Conservation (phyloP, 2,888 invertebrate genomes). For the Phorcus lineatus region DNA sequence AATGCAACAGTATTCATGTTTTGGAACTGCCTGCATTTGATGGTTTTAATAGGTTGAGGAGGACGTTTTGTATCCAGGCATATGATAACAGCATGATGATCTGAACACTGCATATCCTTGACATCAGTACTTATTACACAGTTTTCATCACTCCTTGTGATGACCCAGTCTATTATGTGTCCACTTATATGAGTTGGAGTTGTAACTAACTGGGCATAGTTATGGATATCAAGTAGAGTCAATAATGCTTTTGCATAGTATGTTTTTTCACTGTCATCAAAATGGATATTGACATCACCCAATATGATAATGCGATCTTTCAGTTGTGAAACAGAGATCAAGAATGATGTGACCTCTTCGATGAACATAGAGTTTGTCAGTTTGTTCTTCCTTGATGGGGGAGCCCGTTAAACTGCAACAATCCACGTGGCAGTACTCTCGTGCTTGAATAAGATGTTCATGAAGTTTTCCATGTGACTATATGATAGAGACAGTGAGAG, state of each 20-base stretch:
- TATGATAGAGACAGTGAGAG: neutral
- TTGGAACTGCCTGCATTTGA: no score
- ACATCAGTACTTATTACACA: neutral
- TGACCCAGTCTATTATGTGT: slow-evolving; percentile 1
- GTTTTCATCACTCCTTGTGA: neutral
- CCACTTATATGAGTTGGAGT: slow-evolving; percentile 6
- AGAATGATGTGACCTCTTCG: neutral
- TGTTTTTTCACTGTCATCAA: neutral
- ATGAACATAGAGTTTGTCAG: neutral
- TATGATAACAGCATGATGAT: no score
- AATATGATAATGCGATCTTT: neutral
- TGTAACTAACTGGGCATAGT: neutral
- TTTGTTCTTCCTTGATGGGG: slow-evolving; percentile 2
- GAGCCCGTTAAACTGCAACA: neutral
- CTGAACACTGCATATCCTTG: no score
- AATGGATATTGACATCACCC: slow-evolving; percentile 16
- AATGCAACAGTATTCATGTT: no score
- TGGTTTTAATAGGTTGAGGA: no score
- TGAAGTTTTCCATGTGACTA: neutral
- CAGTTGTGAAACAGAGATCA: neutral
- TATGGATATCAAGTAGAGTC: neutral
- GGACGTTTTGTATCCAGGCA: no score
- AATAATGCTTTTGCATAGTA: neutral
- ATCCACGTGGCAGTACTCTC: neutral
- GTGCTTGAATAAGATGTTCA: neutral